A percentile compares a stretch with the other conserved stretches of the same genome.
Evolutionary conservation across 2,113 vertebrate species (phyloP).

Genomic region (Platanista minor): DNA sequence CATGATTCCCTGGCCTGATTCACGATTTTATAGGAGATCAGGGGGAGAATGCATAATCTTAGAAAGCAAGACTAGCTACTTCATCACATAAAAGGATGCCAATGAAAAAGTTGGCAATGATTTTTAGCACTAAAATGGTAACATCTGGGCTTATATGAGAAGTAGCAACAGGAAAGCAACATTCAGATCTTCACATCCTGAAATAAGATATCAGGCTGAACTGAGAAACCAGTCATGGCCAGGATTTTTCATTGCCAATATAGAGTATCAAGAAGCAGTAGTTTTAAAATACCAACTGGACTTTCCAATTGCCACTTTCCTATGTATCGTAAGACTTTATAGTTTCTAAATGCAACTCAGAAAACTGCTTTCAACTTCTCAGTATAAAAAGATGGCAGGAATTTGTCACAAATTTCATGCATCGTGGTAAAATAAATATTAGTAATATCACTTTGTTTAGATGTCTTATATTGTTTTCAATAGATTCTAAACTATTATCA

Average conservation of each 20-base stretch:
- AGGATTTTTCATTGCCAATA: background rate
- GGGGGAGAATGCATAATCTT: background rate
- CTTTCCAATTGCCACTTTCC: background rate
- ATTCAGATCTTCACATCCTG: background rate
- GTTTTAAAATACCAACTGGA: background rate
- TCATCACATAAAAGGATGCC: background rate
- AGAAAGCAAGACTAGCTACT: background rate
- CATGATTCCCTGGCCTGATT: background rate
- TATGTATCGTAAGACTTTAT: background rate
- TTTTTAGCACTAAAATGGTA: slow-evolving; percentile 15
- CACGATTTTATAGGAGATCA: background rate
- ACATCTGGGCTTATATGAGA: background rate
- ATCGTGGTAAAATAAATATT: background rate
- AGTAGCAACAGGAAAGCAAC: background rate
- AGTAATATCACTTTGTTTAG: background rate
- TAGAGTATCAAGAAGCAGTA: background rate
- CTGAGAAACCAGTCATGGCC: background rate
- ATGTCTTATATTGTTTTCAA: background rate
- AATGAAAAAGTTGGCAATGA: background rate
- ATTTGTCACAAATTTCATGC: background rate
- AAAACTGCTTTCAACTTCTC: background rate
- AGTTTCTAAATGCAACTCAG: slow-evolving; percentile 3
- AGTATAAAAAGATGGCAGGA: background rate
- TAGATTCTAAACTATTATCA: background rate
- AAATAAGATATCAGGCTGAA: background rate